phyloP scores from a whole-genome alignment of 2,113 vertebrate genomes.

The Orthonyx spaldingii region DNA sequence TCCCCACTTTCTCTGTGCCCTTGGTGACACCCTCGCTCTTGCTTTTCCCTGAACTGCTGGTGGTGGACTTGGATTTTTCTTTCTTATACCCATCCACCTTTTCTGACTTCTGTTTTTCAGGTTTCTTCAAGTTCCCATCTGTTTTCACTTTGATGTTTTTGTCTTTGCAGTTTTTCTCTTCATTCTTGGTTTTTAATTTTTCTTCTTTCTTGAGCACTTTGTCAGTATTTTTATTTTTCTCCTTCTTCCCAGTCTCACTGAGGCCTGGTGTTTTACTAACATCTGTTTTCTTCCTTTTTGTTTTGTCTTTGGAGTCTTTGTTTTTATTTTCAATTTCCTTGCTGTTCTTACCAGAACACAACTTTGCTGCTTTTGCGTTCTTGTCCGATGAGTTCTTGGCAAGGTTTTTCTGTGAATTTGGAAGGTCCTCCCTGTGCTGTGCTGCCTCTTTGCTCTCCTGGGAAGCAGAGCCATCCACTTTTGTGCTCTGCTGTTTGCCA shows the following conservation, averaged over 20 bases:
- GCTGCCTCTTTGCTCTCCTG: slow-evolving; percentile 56
- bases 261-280: background rate
- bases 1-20: background rate
- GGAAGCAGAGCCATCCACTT: background rate
- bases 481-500: slow-evolving; percentile 9
- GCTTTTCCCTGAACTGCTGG: slow-evolving; percentile 57
- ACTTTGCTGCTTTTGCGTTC: slow-evolving; percentile 1
- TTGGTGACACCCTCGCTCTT: slow-evolving; percentile 22
- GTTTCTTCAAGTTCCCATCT: slow-evolving; percentile 53
- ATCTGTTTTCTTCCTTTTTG: slow-evolving; percentile 49
- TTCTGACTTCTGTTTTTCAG: slow-evolving; percentile 66
- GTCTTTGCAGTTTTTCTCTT: slow-evolving; percentile 60
- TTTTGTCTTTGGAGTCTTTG: slow-evolving; percentile 24
- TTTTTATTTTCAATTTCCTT: slow-evolving; percentile 68
- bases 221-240: slow-evolving; percentile 68
- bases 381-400: slow-evolving; percentile 20
- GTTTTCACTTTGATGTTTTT: slow-evolving; percentile 37
- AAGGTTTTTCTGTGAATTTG: background rate
- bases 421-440: slow-evolving; percentile 54
- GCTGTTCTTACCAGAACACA: background rate
- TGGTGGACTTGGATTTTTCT: slow-evolving; percentile 45
- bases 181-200: slow-evolving; percentile 41
- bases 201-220: slow-evolving; percentile 58
- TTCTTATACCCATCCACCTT: slow-evolving; percentile 60
- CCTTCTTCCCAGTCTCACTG: slow-evolving; percentile 66